phyloP scores from a whole-genome alignment of 2,113 vertebrate genomes.

The Ascaphus truei region DNA sequence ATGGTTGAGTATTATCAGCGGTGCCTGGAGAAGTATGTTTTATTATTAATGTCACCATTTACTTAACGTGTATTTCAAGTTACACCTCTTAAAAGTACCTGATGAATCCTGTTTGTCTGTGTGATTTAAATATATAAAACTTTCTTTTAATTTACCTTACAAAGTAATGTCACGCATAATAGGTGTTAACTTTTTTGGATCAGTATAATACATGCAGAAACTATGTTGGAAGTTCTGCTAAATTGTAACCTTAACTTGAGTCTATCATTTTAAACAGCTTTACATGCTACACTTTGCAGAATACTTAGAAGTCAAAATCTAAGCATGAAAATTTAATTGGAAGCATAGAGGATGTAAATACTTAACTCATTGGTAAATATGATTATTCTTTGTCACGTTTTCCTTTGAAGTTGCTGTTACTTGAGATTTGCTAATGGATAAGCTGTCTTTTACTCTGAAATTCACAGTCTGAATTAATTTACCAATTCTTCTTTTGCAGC shows the following conservation, averaged over 20 bases:
- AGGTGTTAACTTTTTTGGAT: slow-evolving; percentile 43
- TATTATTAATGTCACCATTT: too few species aligned
- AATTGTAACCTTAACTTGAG: slow-evolving; percentile 54
- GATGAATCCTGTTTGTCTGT: too few species aligned
- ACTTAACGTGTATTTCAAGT: too few species aligned
- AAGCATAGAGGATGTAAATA: slow-evolving; percentile 40
- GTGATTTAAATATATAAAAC: neutral
- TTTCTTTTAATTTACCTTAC: neutral
- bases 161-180: slow-evolving; percentile 34
- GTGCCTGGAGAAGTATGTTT: too few species aligned
- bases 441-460: slow-evolving; percentile 35
- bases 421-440: slow-evolving; percentile 39
- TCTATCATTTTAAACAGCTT: slow-evolving; percentile 42
- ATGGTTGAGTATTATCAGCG: too few species aligned
- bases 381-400: slow-evolving; percentile 42
- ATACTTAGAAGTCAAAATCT: slow-evolving; percentile 35
- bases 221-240: slow-evolving; percentile 39
- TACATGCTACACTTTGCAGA: slow-evolving; percentile 32
- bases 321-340: slow-evolving; percentile 46
- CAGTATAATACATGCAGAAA: slow-evolving; percentile 38
- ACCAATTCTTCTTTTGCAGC: slow-evolving; percentile 9
- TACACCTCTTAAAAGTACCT: too few species aligned
- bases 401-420: slow-evolving; percentile 49
- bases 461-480: slow-evolving; percentile 38
- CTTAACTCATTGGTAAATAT: slow-evolving; percentile 50